Percentiles rank a stretch among this genome's conserved stretches.
Evolutionary conservation across 92 coral and sea anemone species (phyloP).

Genomic region (Plumapathes pennacea): DNA sequence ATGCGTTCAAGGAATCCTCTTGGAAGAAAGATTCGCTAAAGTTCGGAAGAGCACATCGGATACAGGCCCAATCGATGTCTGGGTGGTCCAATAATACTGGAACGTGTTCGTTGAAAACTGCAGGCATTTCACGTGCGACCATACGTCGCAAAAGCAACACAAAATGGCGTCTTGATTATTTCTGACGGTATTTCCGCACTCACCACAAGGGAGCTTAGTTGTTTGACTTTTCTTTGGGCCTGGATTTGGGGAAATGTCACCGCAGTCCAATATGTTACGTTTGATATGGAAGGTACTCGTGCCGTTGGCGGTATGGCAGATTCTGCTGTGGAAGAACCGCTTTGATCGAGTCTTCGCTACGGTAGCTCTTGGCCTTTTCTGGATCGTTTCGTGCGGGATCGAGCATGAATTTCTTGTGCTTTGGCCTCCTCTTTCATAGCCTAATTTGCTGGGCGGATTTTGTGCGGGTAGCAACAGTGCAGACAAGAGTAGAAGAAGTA

Average conservation of each 20-base stretch:
- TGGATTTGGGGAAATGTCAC: constrained; percentile 28
- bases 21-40: too few relatives aligned
- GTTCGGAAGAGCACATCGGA: constrained; percentile 33
- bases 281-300: constrained; percentile 20
- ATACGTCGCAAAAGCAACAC: constrained; percentile 28
- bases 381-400: too few relatives aligned
- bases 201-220: constrained; percentile 40
- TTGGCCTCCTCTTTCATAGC: too few relatives aligned
- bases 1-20: too few relatives aligned
- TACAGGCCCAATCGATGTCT: constrained; percentile 34
- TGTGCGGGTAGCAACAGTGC: too few relatives aligned
- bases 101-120: constrained; percentile 1
- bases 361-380: too few relatives aligned
- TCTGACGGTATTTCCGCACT: constrained; percentile 31
- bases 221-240: constrained; percentile 9
- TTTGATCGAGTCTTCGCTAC: constrained; percentile 19
- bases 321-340: constrained; percentile 18
- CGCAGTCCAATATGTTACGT: constrained; percentile 20
- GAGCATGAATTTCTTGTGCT: too few relatives aligned
- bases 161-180: constrained; percentile 52
- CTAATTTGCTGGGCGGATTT: too few relatives aligned
- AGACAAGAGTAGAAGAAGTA: too few relatives aligned
- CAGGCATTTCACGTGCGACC: constrained; percentile 50
- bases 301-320: constrained; percentile 19
- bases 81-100: constrained; percentile 30